Percentiles rank a stretch among this genome's conserved stretches.
These are phyloP conservation scores for Todiramphus chloris DNA, from an alignment of 2,113 vertebrate species.

Conservation along the genomic window DNA sequence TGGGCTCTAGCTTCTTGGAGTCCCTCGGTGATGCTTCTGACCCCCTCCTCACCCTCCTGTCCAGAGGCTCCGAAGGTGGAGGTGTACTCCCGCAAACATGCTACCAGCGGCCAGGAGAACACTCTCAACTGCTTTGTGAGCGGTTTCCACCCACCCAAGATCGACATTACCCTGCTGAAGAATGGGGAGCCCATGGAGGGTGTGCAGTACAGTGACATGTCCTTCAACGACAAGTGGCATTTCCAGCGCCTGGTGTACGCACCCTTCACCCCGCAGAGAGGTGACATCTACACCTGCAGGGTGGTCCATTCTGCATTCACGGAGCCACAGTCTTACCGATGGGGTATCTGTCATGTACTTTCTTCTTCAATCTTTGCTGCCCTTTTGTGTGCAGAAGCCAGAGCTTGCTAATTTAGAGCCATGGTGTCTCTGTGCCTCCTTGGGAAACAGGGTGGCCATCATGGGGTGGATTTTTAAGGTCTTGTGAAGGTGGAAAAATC, in stretches of 20 bases:
- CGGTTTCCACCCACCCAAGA: slow-evolving; percentile 83
- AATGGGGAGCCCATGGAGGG: not conserved
- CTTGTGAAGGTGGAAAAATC: not conserved
- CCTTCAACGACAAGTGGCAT: slow-evolving; percentile 82
- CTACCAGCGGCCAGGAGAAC: slow-evolving; percentile 25
- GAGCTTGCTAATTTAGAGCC: fast-evolving
- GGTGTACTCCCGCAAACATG: slow-evolving; percentile 73
- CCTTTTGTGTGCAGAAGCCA: fast-evolving
- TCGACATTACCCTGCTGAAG: slow-evolving; percentile 69
- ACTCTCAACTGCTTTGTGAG: slow-evolving; percentile 80
- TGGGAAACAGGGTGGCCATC: not conserved
- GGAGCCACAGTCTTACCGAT: fast-evolving
- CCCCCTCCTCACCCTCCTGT: not conserved
- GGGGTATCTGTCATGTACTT: slow-evolving; percentile 73
- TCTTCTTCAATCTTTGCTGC: fast-evolving
- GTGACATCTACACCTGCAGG: not conserved
- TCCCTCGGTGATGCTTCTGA: not conserved
- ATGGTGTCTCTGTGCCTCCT: fast-evolving
- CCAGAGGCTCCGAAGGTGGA: slow-evolving; percentile 70
- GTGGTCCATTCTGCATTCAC: slow-evolving; percentile 58
- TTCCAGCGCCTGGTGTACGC: slow-evolving; percentile 78
- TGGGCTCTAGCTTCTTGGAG: too few relatives aligned
- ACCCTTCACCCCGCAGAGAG: not conserved
- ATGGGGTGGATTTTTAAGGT: not conserved
- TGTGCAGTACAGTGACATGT: slow-evolving; percentile 70